Conservation (phyloP, 2,888 invertebrate genomes). For the Nipponacmea schrenckii region DNA sequence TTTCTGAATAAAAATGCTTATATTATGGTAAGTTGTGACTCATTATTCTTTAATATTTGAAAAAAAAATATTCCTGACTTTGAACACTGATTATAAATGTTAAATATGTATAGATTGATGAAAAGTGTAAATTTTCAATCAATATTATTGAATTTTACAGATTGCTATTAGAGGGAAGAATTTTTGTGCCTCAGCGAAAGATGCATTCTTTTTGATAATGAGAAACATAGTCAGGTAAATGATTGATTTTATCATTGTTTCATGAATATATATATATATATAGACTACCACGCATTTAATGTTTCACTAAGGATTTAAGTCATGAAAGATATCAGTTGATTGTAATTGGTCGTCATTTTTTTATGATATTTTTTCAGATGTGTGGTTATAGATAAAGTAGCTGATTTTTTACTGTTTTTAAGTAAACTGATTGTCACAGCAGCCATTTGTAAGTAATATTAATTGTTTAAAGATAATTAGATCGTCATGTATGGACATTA, state of each 20-base stretch:
- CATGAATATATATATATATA: too few relatives aligned
- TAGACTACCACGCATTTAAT: too few relatives aligned
- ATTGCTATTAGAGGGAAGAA: neutral
- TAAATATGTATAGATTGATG: too few relatives aligned
- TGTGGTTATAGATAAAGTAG: slow-evolving; percentile 73
- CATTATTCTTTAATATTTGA: too few relatives aligned
- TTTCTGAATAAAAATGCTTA: slow-evolving; percentile 69
- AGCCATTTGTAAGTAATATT: slow-evolving; percentile 75
- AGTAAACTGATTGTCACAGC: slow-evolving; percentile 88
- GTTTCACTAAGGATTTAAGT: too few relatives aligned
- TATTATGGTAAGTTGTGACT: slow-evolving; percentile 61
- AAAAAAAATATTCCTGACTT: too few relatives aligned
- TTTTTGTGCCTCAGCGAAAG: neutral
- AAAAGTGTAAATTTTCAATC: neutral
- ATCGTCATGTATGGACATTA: neutral
- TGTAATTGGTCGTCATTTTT: neutral
- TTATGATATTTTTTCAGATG: slow-evolving; percentile 58
- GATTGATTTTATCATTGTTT: too few relatives aligned
- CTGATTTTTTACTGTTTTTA: slow-evolving; percentile 90
- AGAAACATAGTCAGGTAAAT: slow-evolving; percentile 4
- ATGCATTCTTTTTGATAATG: slow-evolving; percentile 1
- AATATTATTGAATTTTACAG: neutral
- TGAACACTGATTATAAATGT: too few relatives aligned
- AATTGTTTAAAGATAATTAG: neutral
- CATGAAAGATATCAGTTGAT: neutral